phyloP scores from a whole-genome alignment of 2,797 vertebrate genomes.

The Poecilia gillii region DNA sequence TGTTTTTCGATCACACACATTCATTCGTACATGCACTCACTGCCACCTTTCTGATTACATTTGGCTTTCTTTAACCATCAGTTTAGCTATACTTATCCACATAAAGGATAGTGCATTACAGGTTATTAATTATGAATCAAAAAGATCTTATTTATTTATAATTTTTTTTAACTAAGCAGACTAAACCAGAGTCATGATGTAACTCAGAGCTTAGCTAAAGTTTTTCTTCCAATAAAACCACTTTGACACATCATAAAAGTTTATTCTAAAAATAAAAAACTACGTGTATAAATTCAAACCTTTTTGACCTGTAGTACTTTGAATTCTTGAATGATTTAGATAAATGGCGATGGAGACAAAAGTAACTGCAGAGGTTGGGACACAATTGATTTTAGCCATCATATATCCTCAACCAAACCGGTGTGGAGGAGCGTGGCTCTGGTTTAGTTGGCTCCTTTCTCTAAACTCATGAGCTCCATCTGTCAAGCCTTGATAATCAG shows the following conservation, averaged over 20 bases:
- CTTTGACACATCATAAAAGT: neutral
- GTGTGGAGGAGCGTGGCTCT: constrained; percentile 28
- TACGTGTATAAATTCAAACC: neutral
- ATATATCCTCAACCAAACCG: neutral
- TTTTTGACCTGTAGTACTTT: neutral
- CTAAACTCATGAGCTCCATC: constrained; percentile 4
- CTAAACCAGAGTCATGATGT: constrained; percentile 40
- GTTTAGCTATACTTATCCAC: constrained; percentile 37
- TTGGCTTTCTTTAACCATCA: constrained; percentile 53
- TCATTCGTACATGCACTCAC: constrained; percentile 31
- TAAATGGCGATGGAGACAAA: neutral
- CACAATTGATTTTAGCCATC: neutral
- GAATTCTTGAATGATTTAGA: neutral
- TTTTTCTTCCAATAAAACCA: constrained; percentile 20
- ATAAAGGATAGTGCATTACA: constrained; percentile 42
- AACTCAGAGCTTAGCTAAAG: neutral
- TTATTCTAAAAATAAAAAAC: neutral
- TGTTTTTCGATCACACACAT: neutral
- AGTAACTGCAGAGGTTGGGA: neutral
- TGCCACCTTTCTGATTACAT: constrained; percentile 55
- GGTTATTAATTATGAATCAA: constrained; percentile 40
- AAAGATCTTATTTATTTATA: constrained; percentile 22
- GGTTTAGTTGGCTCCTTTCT: constrained; percentile 25
- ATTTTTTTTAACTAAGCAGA: constrained; percentile 8
- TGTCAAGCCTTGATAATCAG: constrained; percentile 24